Evolutionary conservation across 2,888 invertebrate species (phyloP), one percentile per base, ranked within the genome.

Genomic region (Xestia c-nigrum): DNA sequence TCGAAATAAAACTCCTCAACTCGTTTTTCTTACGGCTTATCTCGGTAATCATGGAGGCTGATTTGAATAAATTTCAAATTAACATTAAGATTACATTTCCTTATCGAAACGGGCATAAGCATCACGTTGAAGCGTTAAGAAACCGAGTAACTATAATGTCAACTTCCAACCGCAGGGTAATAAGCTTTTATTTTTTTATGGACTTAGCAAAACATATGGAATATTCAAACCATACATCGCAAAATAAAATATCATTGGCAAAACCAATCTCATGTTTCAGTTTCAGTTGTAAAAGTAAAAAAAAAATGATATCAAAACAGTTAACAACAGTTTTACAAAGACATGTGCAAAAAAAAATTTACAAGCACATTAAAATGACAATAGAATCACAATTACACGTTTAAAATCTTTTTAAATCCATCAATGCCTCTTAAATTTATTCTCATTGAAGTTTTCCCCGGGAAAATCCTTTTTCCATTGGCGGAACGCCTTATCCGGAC

Each of bases 391-490:
- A 87, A 85, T 88, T 86, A 82, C 78, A 78, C 84, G 83, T 85
- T 87, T 82, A 74, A 84, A 87, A 77, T 83, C 80, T 89, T 90
- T 89, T 86, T 88, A 90, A 88, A 87, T 86, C 85, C 86, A 92
- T 92, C 91, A 89, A 91, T 92, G 89, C 88, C 86, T 83, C 87
- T 85, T 88, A 92, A 93, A 93, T 92, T 91, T 93, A 92, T 93
- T 91, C 89, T 87, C 89, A 87, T 89, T 89, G 90, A 91, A 92
- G 90, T 90, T 92, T 93, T 89, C 87, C 89, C 89, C 89, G 85
- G 87, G 91, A 92, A 93, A 94, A 94, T 93, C 93, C 93, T 92
- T 94, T 93, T 92, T 91, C 92, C 93, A 92, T 92, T 90, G 90
- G 84, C 89, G 82, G 74, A 85, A 85, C 89, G 92, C 92, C 93